phyloP scores from a whole-genome alignment of 2,113 vertebrate genomes.

The Naja naja region DNA sequence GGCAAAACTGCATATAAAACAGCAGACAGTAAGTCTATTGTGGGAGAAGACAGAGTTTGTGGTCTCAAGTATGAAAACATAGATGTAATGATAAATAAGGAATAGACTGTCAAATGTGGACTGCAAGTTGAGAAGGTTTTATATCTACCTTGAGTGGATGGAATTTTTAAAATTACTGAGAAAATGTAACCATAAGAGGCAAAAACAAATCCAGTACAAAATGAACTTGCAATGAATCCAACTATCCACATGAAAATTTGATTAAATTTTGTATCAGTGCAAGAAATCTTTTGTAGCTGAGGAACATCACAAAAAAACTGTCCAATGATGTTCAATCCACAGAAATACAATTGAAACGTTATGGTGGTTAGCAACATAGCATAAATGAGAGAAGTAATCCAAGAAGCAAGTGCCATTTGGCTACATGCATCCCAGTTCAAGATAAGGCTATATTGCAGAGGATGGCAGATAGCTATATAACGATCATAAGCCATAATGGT shows the following conservation, averaged over 20 bases:
- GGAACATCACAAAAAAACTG: neutral
- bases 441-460: neutral
- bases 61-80: constrained; percentile 9
- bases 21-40: neutral
- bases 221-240: neutral
- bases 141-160: neutral
- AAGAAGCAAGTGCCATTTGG: neutral
- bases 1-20: constrained; percentile 5
- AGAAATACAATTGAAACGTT: neutral
- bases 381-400: neutral
- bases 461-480: neutral
- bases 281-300: neutral
- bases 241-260: neutral
- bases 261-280: neutral
- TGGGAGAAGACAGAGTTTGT: neutral
- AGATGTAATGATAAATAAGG: neutral
- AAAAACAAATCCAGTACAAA: neutral
- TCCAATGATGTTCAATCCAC: neutral
- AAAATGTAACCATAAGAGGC: neutral
- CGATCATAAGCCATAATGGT: neutral
- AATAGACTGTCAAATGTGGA: constrained; percentile 2
- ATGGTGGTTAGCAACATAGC: neutral
- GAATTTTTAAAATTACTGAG: neutral
- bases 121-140: constrained; percentile 8
- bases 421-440: neutral